Evolutionary conservation across 2,797 vertebrate genomes (phyloP).

Genomic region (Rhinichthys osculus): DNA sequence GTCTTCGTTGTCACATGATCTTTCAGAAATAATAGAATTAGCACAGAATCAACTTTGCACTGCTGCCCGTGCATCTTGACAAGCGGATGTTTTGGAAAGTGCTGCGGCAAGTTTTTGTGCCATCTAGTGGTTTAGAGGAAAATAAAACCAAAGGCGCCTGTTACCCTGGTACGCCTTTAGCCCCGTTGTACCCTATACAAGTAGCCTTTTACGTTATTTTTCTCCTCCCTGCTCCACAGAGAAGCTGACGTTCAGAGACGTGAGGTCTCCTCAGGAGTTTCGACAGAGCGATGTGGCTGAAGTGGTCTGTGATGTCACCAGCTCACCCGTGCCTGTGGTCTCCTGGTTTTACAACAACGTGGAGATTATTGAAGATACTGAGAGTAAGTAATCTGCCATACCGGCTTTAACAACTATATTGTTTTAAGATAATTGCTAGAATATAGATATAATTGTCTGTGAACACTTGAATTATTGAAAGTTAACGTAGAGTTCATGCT

Average conservation of each 20-base stretch:
- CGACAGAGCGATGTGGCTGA: slow-evolving; percentile 91
- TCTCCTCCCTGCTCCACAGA: slow-evolving; percentile 76
- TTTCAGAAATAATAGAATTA: too few relatives aligned
- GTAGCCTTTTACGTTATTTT: neutral
- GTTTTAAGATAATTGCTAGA: neutral
- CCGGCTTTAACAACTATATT: neutral
- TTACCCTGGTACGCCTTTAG: too few relatives aligned
- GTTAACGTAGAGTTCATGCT: neutral
- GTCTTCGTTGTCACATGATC: too few relatives aligned
- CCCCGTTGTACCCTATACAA: neutral
- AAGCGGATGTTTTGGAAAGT: too few relatives aligned
- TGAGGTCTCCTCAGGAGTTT: slow-evolving; percentile 94
- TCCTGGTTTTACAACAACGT: slow-evolving; percentile 94
- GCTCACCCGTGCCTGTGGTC: slow-evolving; percentile 92
- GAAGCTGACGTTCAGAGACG: slow-evolving; percentile 91
- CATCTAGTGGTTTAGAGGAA: too few relatives aligned
- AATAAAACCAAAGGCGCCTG: too few relatives aligned
- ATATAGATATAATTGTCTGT: neutral
- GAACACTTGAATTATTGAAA: neutral
- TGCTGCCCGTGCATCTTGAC: too few relatives aligned
- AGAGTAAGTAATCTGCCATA: slow-evolving; percentile 83
- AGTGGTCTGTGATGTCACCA: slow-evolving; percentile 92
- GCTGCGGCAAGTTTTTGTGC: too few relatives aligned
- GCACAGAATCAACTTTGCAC: too few relatives aligned
- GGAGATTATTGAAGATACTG: slow-evolving; percentile 88